Percentiles rank a stretch among this genome's conserved stretches.
These are phyloP conservation scores for Parambassis ranga DNA, from an alignment of 2,797 vertebrate species.

Conservation along the genomic window DNA sequence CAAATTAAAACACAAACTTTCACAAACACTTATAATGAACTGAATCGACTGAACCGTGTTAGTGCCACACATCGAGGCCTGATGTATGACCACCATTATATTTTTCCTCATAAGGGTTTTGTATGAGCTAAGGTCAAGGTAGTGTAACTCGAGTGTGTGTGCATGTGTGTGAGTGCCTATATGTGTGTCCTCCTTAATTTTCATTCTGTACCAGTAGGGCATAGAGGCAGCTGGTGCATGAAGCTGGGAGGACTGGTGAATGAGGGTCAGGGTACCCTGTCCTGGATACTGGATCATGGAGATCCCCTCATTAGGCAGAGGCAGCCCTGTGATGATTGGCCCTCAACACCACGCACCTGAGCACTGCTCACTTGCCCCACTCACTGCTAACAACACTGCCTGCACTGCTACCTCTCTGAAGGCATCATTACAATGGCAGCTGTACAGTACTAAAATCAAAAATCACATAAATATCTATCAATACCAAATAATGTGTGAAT, in stretches of 20 bases:
- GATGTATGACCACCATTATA: too few species aligned
- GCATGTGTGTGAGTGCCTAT: too few species aligned
- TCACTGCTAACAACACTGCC: slow-evolving; percentile 13
- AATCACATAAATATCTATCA: too few species aligned
- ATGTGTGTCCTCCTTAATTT: slow-evolving; percentile 16
- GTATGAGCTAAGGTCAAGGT: neutral
- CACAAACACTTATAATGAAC: too few species aligned
- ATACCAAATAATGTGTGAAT: too few species aligned
- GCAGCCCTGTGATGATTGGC: slow-evolving; percentile 66
- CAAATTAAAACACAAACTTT: neutral
- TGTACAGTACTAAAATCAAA: neutral
- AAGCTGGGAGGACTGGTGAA: slow-evolving; percentile 38
- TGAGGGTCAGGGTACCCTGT: slow-evolving; percentile 69
- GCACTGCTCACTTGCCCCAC: slow-evolving; percentile 42
- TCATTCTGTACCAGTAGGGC: slow-evolving; percentile 1
- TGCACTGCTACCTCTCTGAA: slow-evolving; percentile 23
- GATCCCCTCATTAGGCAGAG: slow-evolving; percentile 70
- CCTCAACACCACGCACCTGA: slow-evolving; percentile 70
- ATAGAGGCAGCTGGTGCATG: slow-evolving; percentile 53
- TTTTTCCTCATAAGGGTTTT: too few species aligned
- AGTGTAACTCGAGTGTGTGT: slow-evolving; percentile 2
- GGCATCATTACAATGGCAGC: slow-evolving; percentile 35
- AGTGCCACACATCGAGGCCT: too few species aligned
- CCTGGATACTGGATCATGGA: slow-evolving; percentile 59
- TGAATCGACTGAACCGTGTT: too few species aligned